A percentile compares a stretch with the other conserved stretches of the same genome.
Evolutionary conservation across 2,888 invertebrate genomes (phyloP).

Genomic region (Pollenia angustigena): DNA sequence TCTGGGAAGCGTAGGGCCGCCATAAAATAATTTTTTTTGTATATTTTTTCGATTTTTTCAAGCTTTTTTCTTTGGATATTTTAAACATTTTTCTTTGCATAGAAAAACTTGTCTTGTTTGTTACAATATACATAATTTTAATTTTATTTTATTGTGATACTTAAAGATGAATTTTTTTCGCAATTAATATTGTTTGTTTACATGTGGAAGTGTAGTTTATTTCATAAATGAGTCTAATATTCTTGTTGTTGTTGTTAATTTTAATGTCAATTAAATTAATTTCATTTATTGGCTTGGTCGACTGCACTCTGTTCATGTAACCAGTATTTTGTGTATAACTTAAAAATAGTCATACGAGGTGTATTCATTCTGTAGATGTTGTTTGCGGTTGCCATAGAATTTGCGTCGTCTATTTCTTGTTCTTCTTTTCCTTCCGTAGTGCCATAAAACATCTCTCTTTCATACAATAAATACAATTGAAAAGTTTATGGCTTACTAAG

Average conservation of each 20-base stretch:
- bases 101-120: too few relatives aligned
- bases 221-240: constrained; percentile 33
- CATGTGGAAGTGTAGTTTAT: constrained; percentile 17
- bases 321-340: constrained; percentile 20
- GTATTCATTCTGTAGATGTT: background rate
- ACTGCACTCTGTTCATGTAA: constrained; percentile 72
- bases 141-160: constrained; percentile 16
- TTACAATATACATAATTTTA: background rate
- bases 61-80: too few relatives aligned
- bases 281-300: constrained; percentile 64
- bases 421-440: background rate
- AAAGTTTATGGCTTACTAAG: background rate
- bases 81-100: too few relatives aligned
- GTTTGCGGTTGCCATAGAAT: constrained; percentile 22
- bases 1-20: too few relatives aligned
- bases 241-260: constrained; percentile 37
- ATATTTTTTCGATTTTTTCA: too few relatives aligned
- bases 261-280: constrained; percentile 73
- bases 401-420: background rate
- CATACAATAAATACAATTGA: too few relatives aligned
- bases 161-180: constrained; percentile 25
- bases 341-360: constrained; percentile 21
- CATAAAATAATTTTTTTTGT: too few relatives aligned
- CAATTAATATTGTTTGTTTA: background rate
- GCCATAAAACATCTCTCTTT: background rate